A percentile compares a stretch with the other conserved stretches of the same genome.
phyloP scores from a whole-genome alignment of 2,113 vertebrate genomes.

The Heterochromis multidens region DNA sequence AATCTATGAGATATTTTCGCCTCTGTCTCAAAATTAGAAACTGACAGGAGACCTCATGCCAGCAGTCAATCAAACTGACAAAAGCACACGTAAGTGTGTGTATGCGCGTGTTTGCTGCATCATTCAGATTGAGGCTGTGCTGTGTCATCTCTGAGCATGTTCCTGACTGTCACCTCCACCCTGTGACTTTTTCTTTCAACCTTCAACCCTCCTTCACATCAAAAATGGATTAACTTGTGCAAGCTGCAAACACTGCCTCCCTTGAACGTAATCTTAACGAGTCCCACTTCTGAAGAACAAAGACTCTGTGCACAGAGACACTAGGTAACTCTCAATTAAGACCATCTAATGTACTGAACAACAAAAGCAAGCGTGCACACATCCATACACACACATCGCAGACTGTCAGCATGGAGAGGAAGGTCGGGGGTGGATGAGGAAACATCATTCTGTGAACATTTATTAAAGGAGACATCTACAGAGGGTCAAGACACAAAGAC shows the following conservation, averaged over 20 bases:
- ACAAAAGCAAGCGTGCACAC: background rate
- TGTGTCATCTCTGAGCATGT: conserved; percentile 17
- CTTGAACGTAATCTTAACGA: conserved; percentile 25
- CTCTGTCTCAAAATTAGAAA: conserved; percentile 42
- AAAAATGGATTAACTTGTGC: conserved; percentile 42
- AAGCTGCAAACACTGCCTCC: conserved; percentile 25
- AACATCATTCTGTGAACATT: conserved; percentile 43
- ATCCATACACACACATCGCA: background rate
- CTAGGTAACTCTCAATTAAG: conserved; percentile 37
- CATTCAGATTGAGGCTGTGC: conserved; percentile 4
- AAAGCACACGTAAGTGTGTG: background rate
- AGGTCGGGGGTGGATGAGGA: conserved; percentile 38
- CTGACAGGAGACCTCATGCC: conserved; percentile 35
- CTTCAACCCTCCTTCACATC: conserved; percentile 38
- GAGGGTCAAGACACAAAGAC: conserved; percentile 37
- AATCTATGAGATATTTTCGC: conserved; percentile 34
- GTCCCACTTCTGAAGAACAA: conserved; percentile 17
- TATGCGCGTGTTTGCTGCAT: background rate
- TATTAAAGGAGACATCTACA: conserved; percentile 57
- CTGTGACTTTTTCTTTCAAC: conserved; percentile 14
- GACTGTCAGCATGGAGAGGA: conserved; percentile 38
- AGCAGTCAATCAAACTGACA: conserved; percentile 49
- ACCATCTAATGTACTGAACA: conserved; percentile 23
- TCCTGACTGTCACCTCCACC: background rate
- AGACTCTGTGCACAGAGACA: conserved; percentile 18